phyloP scores from a whole-genome alignment of 2,888 invertebrate species.

The Andrena praecox region DNA sequence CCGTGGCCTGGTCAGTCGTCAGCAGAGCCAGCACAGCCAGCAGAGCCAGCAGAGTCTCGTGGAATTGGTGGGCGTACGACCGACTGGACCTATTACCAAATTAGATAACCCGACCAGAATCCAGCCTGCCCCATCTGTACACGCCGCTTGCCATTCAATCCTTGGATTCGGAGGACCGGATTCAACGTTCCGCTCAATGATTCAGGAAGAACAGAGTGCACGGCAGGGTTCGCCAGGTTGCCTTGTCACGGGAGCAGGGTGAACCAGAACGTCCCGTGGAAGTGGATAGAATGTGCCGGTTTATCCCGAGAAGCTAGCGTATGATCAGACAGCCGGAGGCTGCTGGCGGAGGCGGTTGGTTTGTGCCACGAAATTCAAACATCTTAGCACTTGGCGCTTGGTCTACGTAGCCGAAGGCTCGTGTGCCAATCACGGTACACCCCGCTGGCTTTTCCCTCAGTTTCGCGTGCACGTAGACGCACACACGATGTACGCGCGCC shows the following conservation, averaged over 20 bases:
- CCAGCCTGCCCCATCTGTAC: conserved; percentile 25
- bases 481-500: background rate
- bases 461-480: conserved; percentile 27
- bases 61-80: conserved; percentile 32
- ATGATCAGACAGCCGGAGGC: conserved; percentile 46
- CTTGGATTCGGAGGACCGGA: background rate
- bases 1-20: conserved; percentile 39
- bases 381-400: conserved; percentile 58
- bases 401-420: conserved; percentile 58
- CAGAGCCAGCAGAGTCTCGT: conserved; percentile 23
- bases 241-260: conserved; percentile 9
- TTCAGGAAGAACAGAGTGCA: background rate
- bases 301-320: conserved; percentile 36
- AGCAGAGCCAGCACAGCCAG: conserved; percentile 25
- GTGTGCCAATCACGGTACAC: conserved; percentile 61
- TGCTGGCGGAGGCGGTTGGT: conserved; percentile 39
- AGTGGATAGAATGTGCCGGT: conserved; percentile 43
- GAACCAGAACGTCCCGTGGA: background rate
- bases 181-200: conserved; percentile 14
- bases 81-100: conserved; percentile 47
- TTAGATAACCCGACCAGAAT: conserved; percentile 52
- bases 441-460: conserved; percentile 33
- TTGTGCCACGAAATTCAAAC: conserved; percentile 65
- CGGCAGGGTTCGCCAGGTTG: background rate
- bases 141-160: conserved; percentile 23